Conservation (phyloP, 2,113 vertebrate species). For the Ophiodon elongatus region DNA sequence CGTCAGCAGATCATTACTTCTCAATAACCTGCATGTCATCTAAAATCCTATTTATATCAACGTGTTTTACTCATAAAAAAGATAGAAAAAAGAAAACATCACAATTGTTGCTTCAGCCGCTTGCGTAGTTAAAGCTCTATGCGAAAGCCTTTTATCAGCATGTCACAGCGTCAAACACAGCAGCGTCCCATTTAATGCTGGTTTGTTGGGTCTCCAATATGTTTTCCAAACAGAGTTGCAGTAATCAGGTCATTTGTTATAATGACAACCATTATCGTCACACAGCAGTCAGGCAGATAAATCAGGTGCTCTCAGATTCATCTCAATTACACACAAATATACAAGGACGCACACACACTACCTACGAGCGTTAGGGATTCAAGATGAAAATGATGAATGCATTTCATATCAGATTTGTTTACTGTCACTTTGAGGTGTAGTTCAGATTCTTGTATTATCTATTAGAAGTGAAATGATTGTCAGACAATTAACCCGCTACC, state of each 20-base stretch:
- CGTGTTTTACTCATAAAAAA: not conserved
- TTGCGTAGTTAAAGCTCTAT: slow-evolving; percentile 15
- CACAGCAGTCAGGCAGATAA: slow-evolving; percentile 74
- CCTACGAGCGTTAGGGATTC: not conserved
- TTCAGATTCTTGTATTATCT: not conserved
- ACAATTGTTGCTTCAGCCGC: slow-evolving; percentile 9
- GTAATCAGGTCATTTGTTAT: slow-evolving; percentile 87
- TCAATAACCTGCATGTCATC: not conserved
- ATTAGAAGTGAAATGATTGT: slow-evolving; percentile 12
- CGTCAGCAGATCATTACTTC: not conserved
- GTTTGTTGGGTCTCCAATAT: slow-evolving; percentile 76
- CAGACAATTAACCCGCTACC: not conserved
- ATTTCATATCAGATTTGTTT: not conserved
- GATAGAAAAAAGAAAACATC: not conserved
- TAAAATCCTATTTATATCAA: not conserved
- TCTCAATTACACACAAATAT: slow-evolving; percentile 54
- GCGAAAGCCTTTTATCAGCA: slow-evolving; percentile 51
- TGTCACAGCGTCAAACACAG: slow-evolving; percentile 68
- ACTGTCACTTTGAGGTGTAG: not conserved
- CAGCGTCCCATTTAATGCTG: slow-evolving; percentile 69
- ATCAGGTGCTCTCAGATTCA: slow-evolving; percentile 73
- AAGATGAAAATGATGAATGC: slow-evolving; percentile 6
- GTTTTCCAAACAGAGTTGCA: slow-evolving; percentile 78
- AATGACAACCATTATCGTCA: slow-evolving; percentile 83
- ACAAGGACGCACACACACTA: slow-evolving; percentile 39